Base-by-base conservation (phyloP, 2,113 vertebrate species). In the Brienomyrus longianalis region DNA sequence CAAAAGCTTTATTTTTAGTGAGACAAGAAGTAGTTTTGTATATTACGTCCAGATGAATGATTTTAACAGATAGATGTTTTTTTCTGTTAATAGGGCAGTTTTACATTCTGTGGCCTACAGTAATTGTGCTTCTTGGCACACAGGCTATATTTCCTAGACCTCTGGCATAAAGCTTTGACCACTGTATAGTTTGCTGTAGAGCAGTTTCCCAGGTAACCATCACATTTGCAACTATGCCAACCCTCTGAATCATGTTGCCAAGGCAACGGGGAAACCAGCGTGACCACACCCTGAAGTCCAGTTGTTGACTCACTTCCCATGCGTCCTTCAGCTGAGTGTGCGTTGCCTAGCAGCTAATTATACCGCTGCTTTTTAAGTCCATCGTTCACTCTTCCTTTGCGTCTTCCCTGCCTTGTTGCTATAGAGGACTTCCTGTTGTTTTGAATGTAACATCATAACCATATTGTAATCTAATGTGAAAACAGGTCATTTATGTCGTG, bases 211-310 rank as follows among this genome's bases (percentile, higher is more conserved):
- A 91, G 91, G 93, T 90, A 93, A 92, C 95, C 87, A 84, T 88
- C 90, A 88, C 45, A 59, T 92, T 92, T 86, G 70, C 52, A 45
- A 92, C 92, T 85, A 47, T 92, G 51, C 88, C 92, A 90, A 35
- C 91, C 90, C 66, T 91, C 51, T 93, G 94, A 93, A 92, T 91
- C 91, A 93, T 47, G 93, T 95, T 93, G 90, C 93, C 91, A 92
- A 89, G 89, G 95, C 90, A 94, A 96, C 94, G 84, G 50, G 90
- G 56, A 93, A 92, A 66, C 86, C 83, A 1, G 92, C 59, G 21
- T 90, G 92, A 92, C 94, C 95, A 96, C 95, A 92, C 95, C 96
- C 39, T 91, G 89, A 88, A 94, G 91, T 92, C 87, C 90, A 91
- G 87, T 88, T 88, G 56, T 88, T 96, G 95, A 96, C 90, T 96